phyloP scores from a whole-genome alignment of 2,797 vertebrate genomes.

The Sylvia borin region DNA sequence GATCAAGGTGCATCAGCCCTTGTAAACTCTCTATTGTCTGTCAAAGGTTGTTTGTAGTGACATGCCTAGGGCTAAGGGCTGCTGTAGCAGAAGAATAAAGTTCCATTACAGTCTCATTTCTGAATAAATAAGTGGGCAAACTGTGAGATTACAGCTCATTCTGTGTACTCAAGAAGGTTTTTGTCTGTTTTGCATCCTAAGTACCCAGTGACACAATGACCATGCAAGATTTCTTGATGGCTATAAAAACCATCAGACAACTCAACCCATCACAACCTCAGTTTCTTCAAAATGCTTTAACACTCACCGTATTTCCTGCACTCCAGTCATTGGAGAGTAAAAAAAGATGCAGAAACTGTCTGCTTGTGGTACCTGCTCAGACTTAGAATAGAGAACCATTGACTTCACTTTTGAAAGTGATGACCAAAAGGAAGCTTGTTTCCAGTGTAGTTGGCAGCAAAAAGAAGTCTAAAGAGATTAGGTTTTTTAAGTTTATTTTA shows the following conservation, averaged over 20 bases:
- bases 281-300: background rate
- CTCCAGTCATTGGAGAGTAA: background rate
- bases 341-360: background rate
- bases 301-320: background rate
- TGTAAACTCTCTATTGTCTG: background rate
- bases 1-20: background rate
- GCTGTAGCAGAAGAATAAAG: background rate
- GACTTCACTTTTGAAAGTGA: background rate
- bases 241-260: background rate
- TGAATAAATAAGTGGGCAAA: background rate
- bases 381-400: background rate
- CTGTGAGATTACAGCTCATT: background rate
- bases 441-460: background rate
- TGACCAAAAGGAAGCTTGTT: background rate
- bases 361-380: background rate
- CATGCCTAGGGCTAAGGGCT: accelerated
- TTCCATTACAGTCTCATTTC: background rate
- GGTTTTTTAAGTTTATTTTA: background rate
- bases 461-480: background rate
- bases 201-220: background rate
- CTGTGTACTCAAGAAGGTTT: background rate
- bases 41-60: background rate
- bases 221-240: background rate
- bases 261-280: background rate
- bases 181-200: background rate